These are phyloP conservation scores for Acromyrmex echinatior DNA, from an alignment of 1,140 invertebrate genomes.

Conservation along the genomic window DNA sequence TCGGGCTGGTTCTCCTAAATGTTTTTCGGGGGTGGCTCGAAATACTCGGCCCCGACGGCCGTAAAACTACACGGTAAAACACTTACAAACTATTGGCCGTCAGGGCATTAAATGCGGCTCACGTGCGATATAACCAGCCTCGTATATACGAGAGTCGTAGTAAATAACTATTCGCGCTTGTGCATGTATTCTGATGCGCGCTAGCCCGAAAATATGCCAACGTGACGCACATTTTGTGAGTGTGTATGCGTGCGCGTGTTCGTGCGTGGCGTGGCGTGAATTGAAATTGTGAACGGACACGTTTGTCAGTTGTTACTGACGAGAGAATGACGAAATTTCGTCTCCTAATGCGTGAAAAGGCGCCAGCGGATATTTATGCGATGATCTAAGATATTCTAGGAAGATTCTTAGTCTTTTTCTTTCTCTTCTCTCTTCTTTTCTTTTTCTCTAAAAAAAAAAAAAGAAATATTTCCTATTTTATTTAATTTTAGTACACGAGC, in stretches of 20 bases:
- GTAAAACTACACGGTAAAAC: slow-evolving; percentile 76
- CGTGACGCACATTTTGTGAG: slow-evolving; percentile 39
- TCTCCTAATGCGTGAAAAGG: background rate
- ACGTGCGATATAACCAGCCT: slow-evolving; percentile 70
- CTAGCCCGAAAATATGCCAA: slow-evolving; percentile 58
- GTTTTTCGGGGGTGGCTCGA: slow-evolving; percentile 70
- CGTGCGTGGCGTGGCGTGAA: slow-evolving; percentile 16
- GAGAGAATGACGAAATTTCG: slow-evolving; percentile 23
- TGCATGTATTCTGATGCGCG: slow-evolving; percentile 53
- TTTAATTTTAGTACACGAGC: background rate
- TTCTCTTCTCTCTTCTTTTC: background rate
- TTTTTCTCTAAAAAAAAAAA: background rate
- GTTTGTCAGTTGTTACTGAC: slow-evolving; percentile 39
- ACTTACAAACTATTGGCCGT: slow-evolving; percentile 75
- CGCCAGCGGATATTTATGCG: background rate
- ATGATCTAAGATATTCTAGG: background rate
- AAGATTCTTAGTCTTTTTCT: background rate
- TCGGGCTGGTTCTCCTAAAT: slow-evolving; percentile 42
- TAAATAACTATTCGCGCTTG: slow-evolving; percentile 70
- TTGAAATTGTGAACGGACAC: slow-evolving; percentile 29
- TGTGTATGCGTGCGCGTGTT: background rate
- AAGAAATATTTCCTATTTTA: background rate
- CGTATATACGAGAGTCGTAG: slow-evolving; percentile 53
- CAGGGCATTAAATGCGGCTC: slow-evolving; percentile 72
- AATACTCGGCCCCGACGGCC: slow-evolving; percentile 63